A percentile compares a stretch with the other conserved stretches of the same genome.
These are phyloP conservation scores for Nothocercus julius DNA, from an alignment of 2,113 vertebrate species.

Conservation along the genomic window DNA sequence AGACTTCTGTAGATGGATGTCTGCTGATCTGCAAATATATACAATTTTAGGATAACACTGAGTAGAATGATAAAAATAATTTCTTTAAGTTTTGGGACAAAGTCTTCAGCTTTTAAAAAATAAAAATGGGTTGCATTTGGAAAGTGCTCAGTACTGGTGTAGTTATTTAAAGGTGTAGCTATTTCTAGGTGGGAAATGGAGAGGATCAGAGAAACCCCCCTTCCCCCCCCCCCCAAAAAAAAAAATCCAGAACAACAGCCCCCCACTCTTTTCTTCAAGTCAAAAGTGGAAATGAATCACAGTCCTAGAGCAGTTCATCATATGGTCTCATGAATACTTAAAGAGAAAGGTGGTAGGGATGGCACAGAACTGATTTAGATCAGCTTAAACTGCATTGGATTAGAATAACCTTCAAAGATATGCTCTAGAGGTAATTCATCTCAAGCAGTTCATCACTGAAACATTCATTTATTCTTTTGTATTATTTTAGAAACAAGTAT, in stretches of 20 bases:
- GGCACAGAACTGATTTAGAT: not conserved
- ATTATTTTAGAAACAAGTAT: not conserved
- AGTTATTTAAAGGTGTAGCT: not conserved
- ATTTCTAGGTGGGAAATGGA: not conserved
- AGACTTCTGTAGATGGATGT: not conserved
- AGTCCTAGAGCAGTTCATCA: not conserved
- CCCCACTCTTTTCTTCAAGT: not conserved
- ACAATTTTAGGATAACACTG: not conserved
- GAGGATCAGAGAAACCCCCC: not conserved
- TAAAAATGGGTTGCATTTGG: not conserved
- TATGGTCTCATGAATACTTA: not conserved
- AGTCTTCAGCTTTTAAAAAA: not conserved
- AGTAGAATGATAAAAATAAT: not conserved
- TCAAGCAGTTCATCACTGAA: not conserved
- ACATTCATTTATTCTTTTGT: not conserved
- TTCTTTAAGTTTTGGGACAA: not conserved
- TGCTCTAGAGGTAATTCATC: not conserved
- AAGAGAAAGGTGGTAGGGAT: not conserved
- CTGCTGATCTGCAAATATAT: not conserved
- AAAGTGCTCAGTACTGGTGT: not conserved
- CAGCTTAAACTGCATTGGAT: not conserved
- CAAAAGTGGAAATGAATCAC: not conserved
- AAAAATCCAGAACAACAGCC: not conserved
- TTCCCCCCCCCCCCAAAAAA: not conserved
- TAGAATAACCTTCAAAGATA: not conserved